These are phyloP conservation scores for Corapipo altera DNA, from an alignment of 2,113 vertebrate species.

Conservation along the genomic window DNA sequence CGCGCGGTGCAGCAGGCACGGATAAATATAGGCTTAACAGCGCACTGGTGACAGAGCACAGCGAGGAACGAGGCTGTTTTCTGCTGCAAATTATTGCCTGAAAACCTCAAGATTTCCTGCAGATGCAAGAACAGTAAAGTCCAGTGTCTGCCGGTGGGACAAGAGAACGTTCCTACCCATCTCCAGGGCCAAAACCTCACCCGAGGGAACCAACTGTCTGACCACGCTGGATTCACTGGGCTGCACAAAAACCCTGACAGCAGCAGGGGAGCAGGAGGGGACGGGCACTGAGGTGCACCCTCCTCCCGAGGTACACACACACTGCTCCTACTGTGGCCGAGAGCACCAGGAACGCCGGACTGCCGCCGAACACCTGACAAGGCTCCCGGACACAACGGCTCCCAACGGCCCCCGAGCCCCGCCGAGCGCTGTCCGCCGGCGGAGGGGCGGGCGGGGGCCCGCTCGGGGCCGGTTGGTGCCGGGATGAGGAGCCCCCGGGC, in stretches of 20 bases:
- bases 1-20: background rate
- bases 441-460: background rate
- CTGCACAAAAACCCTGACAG: rapidly evolving
- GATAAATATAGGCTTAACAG: background rate
- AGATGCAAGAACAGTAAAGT: rapidly evolving
- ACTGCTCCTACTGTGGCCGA: rapidly evolving
- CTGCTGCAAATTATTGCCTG: background rate
- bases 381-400: background rate
- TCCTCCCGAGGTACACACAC: too few relatives aligned
- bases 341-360: rapidly evolving
- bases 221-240: rapidly evolving
- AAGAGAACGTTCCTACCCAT: rapidly evolving
- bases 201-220: rapidly evolving
- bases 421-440: background rate
- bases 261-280: rapidly evolving
- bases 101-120: background rate
- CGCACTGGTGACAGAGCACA: background rate
- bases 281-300: rapidly evolving
- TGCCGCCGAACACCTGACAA: rapidly evolving
- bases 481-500: background rate
- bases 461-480: background rate
- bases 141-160: rapidly evolving
- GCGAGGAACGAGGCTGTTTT: background rate
- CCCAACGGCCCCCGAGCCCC: rapidly evolving
- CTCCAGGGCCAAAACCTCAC: background rate